Evolutionary conservation across 2,113 vertebrate genomes (phyloP).

Genomic region (Potamarius usumacintae): DNA sequence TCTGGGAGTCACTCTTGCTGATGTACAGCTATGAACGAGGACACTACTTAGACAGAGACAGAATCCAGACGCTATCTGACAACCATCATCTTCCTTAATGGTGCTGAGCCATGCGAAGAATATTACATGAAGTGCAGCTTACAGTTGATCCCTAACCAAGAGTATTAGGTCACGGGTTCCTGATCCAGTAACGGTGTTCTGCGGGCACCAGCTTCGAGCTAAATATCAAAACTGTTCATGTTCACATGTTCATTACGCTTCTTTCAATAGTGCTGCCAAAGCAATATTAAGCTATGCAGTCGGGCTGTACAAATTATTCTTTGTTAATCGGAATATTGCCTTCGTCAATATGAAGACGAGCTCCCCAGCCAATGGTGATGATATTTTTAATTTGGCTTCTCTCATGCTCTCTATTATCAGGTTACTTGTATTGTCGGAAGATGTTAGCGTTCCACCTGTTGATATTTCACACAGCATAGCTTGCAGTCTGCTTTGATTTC

Average conservation of each 20-base stretch:
- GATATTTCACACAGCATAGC: background rate
- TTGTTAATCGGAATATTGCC: background rate
- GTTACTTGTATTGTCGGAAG: background rate
- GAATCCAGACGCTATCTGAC: background rate
- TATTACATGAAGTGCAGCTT: background rate
- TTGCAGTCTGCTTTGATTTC: background rate
- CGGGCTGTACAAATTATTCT: background rate
- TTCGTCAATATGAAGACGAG: background rate
- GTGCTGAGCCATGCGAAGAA: background rate
- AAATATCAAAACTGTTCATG: background rate
- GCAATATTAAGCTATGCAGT: background rate
- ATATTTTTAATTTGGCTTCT: too few relatives aligned
- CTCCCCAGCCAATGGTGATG: background rate
- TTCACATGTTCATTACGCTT: background rate
- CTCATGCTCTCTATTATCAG: background rate
- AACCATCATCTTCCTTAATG: background rate
- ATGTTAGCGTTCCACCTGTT: background rate
- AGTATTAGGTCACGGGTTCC: background rate
- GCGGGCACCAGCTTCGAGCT: background rate
- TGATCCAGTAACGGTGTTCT: background rate
- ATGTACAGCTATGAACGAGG: conserved; percentile 14
- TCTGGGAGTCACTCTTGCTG: background rate
- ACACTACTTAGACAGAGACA: conserved; percentile 27
- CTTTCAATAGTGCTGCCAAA: background rate
- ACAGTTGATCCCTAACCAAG: background rate